Conservation (phyloP, 2,113 vertebrate genomes). For the Orthonyx spaldingii region DNA sequence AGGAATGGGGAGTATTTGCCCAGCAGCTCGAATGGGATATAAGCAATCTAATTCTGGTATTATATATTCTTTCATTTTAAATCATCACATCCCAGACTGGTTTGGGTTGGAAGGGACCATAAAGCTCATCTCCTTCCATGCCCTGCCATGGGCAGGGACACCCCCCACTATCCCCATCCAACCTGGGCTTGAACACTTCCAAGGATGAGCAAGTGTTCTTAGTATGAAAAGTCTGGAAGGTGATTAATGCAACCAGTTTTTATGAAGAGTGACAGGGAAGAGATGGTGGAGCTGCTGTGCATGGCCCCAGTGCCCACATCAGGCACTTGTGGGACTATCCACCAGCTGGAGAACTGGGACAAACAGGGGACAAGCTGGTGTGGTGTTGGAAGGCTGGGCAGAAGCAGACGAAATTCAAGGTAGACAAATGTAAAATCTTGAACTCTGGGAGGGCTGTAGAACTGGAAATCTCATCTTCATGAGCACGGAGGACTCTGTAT, state of each 20-base stretch:
- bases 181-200: neutral
- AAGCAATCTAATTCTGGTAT: neutral
- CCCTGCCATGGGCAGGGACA: neutral
- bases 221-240: neutral
- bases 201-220: neutral
- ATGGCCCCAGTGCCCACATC: neutral
- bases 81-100: neutral
- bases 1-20: neutral
- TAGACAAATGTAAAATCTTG: neutral
- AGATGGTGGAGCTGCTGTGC: neutral
- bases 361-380: neutral
- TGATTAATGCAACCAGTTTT: neutral
- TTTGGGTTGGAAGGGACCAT: no score
- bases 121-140: neutral
- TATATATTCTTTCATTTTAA: neutral
- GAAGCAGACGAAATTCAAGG: neutral
- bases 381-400: neutral
- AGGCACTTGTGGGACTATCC: neutral
- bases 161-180: rapidly evolving
- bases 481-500: rapidly evolving
- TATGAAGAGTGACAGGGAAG: neutral
- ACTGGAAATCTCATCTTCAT: neutral
- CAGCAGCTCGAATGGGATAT: neutral
- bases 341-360: neutral
- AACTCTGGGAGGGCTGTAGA: neutral